Evolutionary conservation across 2,797 vertebrate genomes (phyloP), one percentile per base, ranked within the genome.

Genomic region (Characodon lateralis): DNA sequence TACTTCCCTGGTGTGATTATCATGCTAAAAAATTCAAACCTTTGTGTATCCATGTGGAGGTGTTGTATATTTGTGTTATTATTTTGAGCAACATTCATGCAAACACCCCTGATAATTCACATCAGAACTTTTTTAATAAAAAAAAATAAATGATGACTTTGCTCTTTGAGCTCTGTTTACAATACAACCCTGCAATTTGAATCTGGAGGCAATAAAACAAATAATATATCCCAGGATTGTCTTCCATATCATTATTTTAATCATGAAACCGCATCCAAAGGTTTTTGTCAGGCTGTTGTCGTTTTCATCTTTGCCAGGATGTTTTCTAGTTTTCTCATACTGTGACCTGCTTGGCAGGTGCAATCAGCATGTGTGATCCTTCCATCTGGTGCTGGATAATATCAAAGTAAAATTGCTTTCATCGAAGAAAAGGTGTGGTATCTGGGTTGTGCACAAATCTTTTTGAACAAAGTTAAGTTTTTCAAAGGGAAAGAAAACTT

Each of bases 331-430:
- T 83, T 80, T 77, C 76, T 85, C 28, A 46, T 58, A 77, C 78
- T 70, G 86, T 82, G 84, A 87, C 80, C 88, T 84, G 87, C 79
- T 85, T 89, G 88, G 84, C 88, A 92, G 91, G 82, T 92, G 85
- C 69, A 90, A 89, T 89, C 88, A 90, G 79, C 84, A 85, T 89
- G 85, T 87, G 88, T 76, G 84, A 86, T 91, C 87, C 78, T 81
- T 90, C 89, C 87, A 89, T 93, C 89, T 90, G 86, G 4, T 79
- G 77, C 50, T 51, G 80, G 80, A 84, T 87, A 81, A 86, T 87
- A 85, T 91, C 84, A 51, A 65, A 63, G 75, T 35, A 75, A 81
- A 87, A 86, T 88, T 87, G 79, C 89, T 87, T 89, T 86, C 78
- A 79, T 83, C 79, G 78, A 75, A 5, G 66, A 76, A 74, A 65